phyloP scores from a whole-genome alignment of 2,797 vertebrate species.

The Cryptoblepharus egeriae region DNA sequence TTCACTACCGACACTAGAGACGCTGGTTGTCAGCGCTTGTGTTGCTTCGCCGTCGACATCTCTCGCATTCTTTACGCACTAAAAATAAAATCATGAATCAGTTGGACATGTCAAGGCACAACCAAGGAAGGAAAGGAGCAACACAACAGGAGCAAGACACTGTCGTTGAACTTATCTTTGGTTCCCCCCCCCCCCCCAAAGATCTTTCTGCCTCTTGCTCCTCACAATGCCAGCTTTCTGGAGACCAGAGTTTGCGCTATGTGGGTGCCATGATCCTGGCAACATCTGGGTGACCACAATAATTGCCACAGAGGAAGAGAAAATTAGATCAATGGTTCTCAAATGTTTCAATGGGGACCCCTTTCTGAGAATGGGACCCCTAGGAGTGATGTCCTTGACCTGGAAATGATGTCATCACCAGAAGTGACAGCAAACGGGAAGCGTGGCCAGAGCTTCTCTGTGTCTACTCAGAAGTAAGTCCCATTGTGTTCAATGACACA shows the following conservation, averaged over 20 bases:
- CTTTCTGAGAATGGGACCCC: no score
- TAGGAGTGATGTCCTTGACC: no score
- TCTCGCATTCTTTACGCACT: not conserved
- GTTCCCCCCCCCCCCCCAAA: not conserved
- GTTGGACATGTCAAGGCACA: not conserved
- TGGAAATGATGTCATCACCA: no score
- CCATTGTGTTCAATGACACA: no score
- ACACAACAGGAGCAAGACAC: not conserved
- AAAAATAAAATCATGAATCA: slow-evolving; percentile 13
- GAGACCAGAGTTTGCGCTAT: not conserved
- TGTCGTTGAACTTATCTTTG: not conserved
- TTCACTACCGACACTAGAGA: not conserved
- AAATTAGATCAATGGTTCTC: no score
- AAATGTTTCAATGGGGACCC: no score
- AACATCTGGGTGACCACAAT: not conserved
- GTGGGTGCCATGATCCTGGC: not conserved
- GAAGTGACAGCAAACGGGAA: no score
- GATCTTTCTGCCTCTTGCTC: not conserved
- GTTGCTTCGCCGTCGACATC: not conserved
- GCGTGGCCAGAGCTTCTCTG: no score
- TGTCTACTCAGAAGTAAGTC: no score
- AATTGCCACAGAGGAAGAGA: not conserved
- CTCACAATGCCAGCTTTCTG: not conserved
- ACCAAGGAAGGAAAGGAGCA: not conserved
- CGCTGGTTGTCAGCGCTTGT: not conserved